Evolutionary conservation across 2,113 vertebrate species (phyloP).

Genomic region (Syrrhaptes paradoxus): DNA sequence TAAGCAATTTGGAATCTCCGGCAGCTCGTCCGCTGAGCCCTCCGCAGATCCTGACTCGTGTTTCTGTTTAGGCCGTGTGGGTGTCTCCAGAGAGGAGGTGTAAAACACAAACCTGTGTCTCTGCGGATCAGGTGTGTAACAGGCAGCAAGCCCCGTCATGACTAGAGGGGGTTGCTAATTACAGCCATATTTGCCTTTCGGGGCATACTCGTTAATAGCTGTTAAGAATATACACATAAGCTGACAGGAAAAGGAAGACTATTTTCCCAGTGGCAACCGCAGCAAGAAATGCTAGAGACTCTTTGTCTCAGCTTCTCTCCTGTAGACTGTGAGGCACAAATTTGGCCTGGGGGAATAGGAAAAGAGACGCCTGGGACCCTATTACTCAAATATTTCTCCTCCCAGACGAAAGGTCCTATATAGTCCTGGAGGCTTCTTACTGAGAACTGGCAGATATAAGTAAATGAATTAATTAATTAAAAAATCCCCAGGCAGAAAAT

Average conservation of each 20-base stretch:
- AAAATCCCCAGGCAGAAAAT: background rate
- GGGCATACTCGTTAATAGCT: background rate
- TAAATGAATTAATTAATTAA: background rate
- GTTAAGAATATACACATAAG: background rate
- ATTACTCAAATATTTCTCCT: background rate
- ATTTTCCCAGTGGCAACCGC: conserved; percentile 32
- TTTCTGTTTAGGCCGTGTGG: background rate
- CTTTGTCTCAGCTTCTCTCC: background rate
- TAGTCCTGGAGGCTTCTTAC: background rate
- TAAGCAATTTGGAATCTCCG: background rate
- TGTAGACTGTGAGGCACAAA: background rate
- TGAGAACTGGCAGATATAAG: background rate
- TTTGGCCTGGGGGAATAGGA: background rate
- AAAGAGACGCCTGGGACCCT: background rate
- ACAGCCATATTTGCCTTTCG: conserved; percentile 31
- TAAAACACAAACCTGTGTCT: background rate
- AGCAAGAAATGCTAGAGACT: background rate
- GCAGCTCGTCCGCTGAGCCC: background rate
- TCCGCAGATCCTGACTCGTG: background rate
- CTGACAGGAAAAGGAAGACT: conserved; percentile 47
- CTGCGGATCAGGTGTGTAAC: conserved; percentile 46
- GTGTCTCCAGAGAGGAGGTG: background rate
- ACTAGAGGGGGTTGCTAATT: conserved; percentile 44
- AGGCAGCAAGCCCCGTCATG: conserved; percentile 1
- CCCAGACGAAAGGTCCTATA: background rate